Conservation (phyloP, 1,140 invertebrate genomes). For the Megathymus violae region DNA sequence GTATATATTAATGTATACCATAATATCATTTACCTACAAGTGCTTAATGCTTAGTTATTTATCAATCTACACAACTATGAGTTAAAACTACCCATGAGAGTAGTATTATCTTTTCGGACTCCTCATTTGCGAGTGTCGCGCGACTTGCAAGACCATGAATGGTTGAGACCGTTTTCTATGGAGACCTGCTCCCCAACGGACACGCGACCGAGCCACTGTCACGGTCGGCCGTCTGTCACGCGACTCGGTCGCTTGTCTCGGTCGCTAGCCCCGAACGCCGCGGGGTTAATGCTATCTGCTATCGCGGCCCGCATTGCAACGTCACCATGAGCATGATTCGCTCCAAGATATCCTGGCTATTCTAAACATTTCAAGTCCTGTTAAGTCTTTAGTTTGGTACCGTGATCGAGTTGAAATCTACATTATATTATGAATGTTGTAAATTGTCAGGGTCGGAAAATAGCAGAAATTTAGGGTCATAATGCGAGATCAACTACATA, state of each 20-base stretch:
- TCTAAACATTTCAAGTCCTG: conserved; percentile 20
- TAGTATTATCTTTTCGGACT: too few species aligned
- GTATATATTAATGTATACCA: too few species aligned
- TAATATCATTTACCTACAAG: too few species aligned
- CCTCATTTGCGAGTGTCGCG: too few species aligned
- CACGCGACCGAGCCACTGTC: too few species aligned
- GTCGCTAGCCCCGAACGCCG: background rate
- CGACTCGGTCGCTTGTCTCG: background rate
- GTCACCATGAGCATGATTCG: conserved; percentile 20
- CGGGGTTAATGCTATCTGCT: conserved; percentile 10
- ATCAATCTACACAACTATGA: too few species aligned
- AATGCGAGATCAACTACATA: background rate
- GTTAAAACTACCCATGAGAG: too few species aligned
- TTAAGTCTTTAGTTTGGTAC: background rate
- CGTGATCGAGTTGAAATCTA: background rate
- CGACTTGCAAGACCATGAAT: too few species aligned
- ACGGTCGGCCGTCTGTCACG: too few species aligned
- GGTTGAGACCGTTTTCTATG: too few species aligned
- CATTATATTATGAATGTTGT: background rate
- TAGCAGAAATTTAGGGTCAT: background rate
- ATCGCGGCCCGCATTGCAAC: background rate
- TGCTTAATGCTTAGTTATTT: too few species aligned
- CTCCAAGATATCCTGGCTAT: conserved; percentile 13
- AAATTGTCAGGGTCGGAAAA: background rate
- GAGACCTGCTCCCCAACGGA: too few species aligned